These are phyloP conservation scores for Gasterosteus aculeatus DNA, from an alignment of 2,113 vertebrate species.

Conservation along the genomic window DNA sequence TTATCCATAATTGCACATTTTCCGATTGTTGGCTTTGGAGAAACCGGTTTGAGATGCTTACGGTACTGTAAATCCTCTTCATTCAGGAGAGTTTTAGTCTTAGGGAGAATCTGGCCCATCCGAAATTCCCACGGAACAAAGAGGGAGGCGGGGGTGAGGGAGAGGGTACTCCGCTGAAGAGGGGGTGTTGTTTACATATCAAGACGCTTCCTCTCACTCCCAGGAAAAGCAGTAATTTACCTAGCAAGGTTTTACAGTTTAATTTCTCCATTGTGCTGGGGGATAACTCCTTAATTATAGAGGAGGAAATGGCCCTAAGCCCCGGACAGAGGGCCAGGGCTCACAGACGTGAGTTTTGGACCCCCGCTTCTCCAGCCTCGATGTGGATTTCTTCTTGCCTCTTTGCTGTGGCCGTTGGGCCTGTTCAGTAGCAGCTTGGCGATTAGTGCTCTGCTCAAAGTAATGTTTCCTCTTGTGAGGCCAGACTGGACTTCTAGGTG, in stretches of 20 bases:
- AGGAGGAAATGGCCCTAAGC: constrained; percentile 70
- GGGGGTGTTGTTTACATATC: constrained; percentile 76
- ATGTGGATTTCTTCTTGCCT: constrained; percentile 25
- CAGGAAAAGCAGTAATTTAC: constrained; percentile 78
- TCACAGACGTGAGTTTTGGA: constrained; percentile 40
- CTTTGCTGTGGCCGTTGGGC: constrained; percentile 42
- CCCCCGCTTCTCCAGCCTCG: constrained; percentile 23
- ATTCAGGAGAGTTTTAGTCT: constrained; percentile 69
- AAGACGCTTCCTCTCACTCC: constrained; percentile 70
- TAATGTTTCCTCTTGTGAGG: constrained; percentile 66
- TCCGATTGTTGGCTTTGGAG: constrained; percentile 53
- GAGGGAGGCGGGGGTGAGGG: constrained; percentile 12
- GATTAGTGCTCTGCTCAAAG: constrained; percentile 62
- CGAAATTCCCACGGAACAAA: constrained; percentile 78
- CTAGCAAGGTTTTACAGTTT: constrained; percentile 67
- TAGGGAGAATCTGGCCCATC: constrained; percentile 63
- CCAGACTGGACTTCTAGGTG: constrained; percentile 60
- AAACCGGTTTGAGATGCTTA: constrained; percentile 59
- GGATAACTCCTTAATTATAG: constrained; percentile 71
- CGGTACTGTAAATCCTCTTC: constrained; percentile 72
- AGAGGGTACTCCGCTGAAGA: constrained; percentile 58
- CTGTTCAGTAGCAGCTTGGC: constrained; percentile 61
- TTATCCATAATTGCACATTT: constrained; percentile 41
- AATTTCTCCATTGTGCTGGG: constrained; percentile 73
- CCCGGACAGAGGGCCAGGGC: constrained; percentile 64